Conservation (phyloP, 2,888 invertebrate species). For the Caenorhabditis parvicauda region DNA sequence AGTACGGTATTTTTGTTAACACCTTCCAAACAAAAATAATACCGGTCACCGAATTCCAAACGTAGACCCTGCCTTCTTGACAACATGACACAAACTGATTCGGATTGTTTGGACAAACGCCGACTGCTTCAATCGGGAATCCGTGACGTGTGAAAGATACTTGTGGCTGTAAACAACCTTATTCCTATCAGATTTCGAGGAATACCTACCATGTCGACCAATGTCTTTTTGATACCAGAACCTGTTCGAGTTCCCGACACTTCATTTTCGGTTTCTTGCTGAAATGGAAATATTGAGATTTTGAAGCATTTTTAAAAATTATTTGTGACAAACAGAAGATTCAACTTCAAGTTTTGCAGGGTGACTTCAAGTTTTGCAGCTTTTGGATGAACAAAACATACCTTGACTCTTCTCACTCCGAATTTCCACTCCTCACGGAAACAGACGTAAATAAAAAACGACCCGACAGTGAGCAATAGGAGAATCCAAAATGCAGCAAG, state of each 20-base stretch:
- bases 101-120: conserved; percentile 6
- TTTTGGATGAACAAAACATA: no score
- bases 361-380: no score
- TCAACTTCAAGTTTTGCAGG: no score
- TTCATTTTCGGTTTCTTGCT: no score
- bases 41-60: conserved; percentile 45
- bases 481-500: conserved; percentile 48
- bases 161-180: conserved; percentile 29
- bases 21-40: neutral
- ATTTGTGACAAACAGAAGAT: no score
- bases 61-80: conserved; percentile 42
- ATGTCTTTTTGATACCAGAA: neutral
- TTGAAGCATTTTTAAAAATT: no score
- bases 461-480: conserved; percentile 46
- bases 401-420: conserved; percentile 7
- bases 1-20: neutral
- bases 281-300: no score
- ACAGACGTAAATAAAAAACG: conserved; percentile 54
- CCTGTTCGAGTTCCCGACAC: neutral
- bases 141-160: conserved; percentile 45
- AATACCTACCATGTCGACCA: conserved; percentile 17
- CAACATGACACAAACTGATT: conserved; percentile 40
- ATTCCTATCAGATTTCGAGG: no score
- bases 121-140: conserved; percentile 44
- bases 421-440: conserved; percentile 25